Conservation (phyloP, 2,888 invertebrate species). For the Malacosoma neustria region DNA sequence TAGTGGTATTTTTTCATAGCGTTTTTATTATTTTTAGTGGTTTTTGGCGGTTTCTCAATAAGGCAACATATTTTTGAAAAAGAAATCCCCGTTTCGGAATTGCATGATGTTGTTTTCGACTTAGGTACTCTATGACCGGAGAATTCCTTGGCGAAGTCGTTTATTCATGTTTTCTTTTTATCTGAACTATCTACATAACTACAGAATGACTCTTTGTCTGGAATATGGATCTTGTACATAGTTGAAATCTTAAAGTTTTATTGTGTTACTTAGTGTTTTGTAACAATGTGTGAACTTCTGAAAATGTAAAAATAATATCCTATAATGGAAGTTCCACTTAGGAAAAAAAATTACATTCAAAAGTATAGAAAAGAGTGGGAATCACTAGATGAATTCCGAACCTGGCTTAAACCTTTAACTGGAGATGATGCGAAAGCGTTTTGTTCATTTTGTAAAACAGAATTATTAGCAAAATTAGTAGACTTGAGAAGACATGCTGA, state of each 20-base stretch:
- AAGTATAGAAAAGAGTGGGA: no score
- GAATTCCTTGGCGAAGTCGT: background rate
- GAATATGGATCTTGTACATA: background rate
- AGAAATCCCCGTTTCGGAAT: no score
- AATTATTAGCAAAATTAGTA: slow-evolving; percentile 5
- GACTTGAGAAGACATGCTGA: slow-evolving; percentile 6
- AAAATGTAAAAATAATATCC: no score
- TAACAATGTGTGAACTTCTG: background rate
- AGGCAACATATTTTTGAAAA: no score
- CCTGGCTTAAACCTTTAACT: slow-evolving; percentile 1
- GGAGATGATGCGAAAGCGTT: slow-evolving; percentile 3
- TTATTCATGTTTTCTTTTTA: background rate
- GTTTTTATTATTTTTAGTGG: no score
- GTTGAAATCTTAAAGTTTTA: background rate
- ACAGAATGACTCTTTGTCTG: no score
- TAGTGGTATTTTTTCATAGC: no score
- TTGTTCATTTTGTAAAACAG: slow-evolving; percentile 5
- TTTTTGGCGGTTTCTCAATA: no score
- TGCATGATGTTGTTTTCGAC: no score
- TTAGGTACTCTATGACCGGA: background rate
- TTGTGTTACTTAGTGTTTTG: background rate
- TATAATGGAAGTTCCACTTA: background rate
- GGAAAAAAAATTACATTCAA: no score
- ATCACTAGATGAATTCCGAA: background rate
- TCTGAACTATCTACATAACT: background rate